Percentiles rank a stretch among this genome's conserved stretches.
Evolutionary conservation across 2,888 invertebrate genomes (phyloP).

Genomic region (Melanotus villosus): DNA sequence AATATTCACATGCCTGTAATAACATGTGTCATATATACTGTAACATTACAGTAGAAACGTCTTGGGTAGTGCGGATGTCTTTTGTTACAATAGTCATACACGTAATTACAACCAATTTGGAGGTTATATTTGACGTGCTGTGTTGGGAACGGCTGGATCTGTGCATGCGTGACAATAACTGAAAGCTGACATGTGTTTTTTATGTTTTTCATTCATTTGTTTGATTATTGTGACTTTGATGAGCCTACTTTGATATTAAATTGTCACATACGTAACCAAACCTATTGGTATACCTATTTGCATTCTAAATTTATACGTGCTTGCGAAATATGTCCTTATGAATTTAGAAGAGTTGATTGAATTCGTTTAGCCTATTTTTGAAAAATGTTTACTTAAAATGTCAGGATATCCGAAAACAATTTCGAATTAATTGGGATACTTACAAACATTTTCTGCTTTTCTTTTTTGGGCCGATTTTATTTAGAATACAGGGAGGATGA

Average conservation of each 20-base stretch:
- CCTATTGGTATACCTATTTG: too few species aligned
- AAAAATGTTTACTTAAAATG: too few species aligned
- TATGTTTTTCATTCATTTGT: conserved; percentile 14
- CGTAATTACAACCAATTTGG: conserved; percentile 47
- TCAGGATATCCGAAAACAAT: too few species aligned
- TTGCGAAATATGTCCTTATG: too few species aligned
- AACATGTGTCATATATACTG: conserved; percentile 46
- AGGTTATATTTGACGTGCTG: conserved; percentile 40
- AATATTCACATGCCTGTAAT: conserved; percentile 48
- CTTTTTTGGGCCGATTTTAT: too few species aligned
- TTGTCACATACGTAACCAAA: not conserved
- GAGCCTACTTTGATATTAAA: conserved; percentile 4
- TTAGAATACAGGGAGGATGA: too few species aligned
- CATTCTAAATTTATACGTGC: too few species aligned
- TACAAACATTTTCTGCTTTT: too few species aligned
- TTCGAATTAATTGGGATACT: too few species aligned
- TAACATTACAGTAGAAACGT: conserved; percentile 37
- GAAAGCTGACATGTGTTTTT: conserved; percentile 33
- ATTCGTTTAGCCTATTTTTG: too few species aligned
- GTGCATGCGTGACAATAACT: conserved; percentile 44
- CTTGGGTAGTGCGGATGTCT: conserved; percentile 46
- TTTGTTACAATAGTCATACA: conserved; percentile 44
- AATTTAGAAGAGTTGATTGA: too few species aligned
- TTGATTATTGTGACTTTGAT: conserved; percentile 1
- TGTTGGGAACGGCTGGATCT: conserved; percentile 41